phyloP scores from a whole-genome alignment of 2,797 vertebrate species.

The Gobionotothen gibberifrons region DNA sequence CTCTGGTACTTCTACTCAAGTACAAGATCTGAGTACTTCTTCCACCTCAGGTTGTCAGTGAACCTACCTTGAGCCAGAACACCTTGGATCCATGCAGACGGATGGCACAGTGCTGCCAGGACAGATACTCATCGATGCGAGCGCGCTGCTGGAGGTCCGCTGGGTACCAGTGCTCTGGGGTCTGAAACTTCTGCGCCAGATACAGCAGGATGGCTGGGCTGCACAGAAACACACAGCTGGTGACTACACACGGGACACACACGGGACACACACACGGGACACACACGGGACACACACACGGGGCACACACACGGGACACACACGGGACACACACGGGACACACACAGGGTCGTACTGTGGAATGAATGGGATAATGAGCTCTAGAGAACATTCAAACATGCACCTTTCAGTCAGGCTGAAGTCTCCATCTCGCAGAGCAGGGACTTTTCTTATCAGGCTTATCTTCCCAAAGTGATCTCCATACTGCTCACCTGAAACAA shows the following conservation, averaged over 20 bases:
- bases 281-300: too few relatives aligned
- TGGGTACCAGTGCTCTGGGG: conserved; percentile 90
- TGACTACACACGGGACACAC: not conserved
- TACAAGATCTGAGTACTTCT: too few relatives aligned
- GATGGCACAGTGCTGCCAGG: conserved; percentile 86
- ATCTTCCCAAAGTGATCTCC: conserved; percentile 77
- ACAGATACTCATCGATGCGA: conserved; percentile 87
- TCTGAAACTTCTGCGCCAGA: conserved; percentile 84
- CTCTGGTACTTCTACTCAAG: too few relatives aligned
- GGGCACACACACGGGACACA: too few relatives aligned
- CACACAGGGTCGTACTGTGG: too few relatives aligned
- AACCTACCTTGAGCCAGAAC: conserved; percentile 82
- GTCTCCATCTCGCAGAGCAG: conserved; percentile 87
- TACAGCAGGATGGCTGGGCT: conserved; percentile 90
- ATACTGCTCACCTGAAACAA: conserved; percentile 76
- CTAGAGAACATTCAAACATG: not conserved
- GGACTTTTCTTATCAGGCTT: conserved; percentile 79
- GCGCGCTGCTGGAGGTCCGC: conserved; percentile 84
- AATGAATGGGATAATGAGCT: too few relatives aligned
- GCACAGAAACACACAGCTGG: conserved; percentile 9
- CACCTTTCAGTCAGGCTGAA: conserved; percentile 84
- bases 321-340: not conserved
- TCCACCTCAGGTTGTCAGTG: not conserved
- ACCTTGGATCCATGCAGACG: conserved; percentile 79
- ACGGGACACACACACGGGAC: too few relatives aligned